phyloP scores from a whole-genome alignment of 2,113 vertebrate genomes.

The Corythoichthys haematopterus region DNA sequence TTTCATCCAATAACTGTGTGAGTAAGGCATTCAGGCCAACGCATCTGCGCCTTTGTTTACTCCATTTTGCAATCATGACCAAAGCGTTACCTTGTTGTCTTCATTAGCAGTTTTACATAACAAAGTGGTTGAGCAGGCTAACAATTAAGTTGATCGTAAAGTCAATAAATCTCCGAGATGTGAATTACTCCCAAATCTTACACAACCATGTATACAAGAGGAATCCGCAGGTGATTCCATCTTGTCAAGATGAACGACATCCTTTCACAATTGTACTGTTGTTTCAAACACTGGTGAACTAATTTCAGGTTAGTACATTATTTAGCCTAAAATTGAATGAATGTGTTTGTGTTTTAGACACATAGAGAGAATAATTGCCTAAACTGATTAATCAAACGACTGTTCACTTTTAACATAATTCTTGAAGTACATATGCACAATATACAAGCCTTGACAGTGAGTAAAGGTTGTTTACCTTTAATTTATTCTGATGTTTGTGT shows the following conservation, averaged over 20 bases:
- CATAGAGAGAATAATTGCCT: too few species aligned
- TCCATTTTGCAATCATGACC: conserved; percentile 3
- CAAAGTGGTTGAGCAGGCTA: conserved; percentile 31
- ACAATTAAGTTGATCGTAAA: conserved; percentile 19
- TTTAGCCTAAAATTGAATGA: background rate
- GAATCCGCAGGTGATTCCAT: conserved; percentile 17
- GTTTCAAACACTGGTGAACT: background rate
- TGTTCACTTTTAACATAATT: too few species aligned
- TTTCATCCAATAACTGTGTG: background rate
- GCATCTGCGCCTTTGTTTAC: background rate
- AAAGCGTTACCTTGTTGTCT: conserved; percentile 18
- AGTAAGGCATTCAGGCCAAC: conserved; percentile 9
- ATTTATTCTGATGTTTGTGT: background rate
- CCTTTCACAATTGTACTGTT: conserved; percentile 7
- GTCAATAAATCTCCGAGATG: conserved; percentile 1
- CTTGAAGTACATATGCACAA: background rate
- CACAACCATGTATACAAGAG: conserved; percentile 4
- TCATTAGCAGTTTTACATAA: conserved; percentile 11
- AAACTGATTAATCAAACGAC: too few species aligned
- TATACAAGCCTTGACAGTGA: background rate
- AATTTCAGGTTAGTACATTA: background rate
- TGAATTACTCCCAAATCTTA: conserved; percentile 3
- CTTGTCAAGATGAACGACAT: conserved; percentile 38
- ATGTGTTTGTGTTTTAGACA: too few species aligned
- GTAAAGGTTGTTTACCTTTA: background rate